Evolutionary conservation across 2,113 vertebrate genomes (phyloP), one percentile per base, ranked within the genome.

Genomic region (Pongo abelii): DNA sequence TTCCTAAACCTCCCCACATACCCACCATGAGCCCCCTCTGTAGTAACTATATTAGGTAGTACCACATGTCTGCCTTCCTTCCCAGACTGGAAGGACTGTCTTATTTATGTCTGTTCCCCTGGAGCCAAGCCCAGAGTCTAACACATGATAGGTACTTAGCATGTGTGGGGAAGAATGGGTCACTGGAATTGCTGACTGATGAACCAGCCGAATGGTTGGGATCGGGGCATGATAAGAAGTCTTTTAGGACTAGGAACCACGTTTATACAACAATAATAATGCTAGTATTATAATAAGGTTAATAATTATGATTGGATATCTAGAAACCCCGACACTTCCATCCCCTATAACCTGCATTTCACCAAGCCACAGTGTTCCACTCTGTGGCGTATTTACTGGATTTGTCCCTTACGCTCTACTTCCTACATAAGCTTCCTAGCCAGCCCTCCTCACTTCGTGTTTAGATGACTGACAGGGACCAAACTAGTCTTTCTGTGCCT

Each of bases 241-340:
- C 72, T 89, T 94, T 84, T 57, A 89, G 69, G 35, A 83, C 43
- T 72, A 38, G 18, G 38, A 87, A 95, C 55, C 30, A 72, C 13
- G 30, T 84, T 93, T 75, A 59, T 59, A 94, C n/a, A 90, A 46
- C 20, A 74, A n/a, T 46, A 92, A 57, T 90, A 84, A 74, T 89
- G 59, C 43, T 94, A 52, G 17, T 48, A 35, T 75, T 89, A 70
- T 55, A 38, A 88, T 55, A 59, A 86, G 80, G 75, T 61, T 92
- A 77, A 64, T 84, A 35, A 20, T 57, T 88, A 50, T 86, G 74
- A 38, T 70, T 92, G 84, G n/a, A 96, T 89, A 64, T 22, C 35
- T 52, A 1, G 83, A 32, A 5, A 83, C 38, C 27, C 52, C 52
- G 20, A 55, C 52, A 20, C 52, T 20, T 90, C 46, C 35, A 30